A percentile compares a stretch with the other conserved stretches of the same genome.
These are phyloP conservation scores for Eupeodes luniger DNA, from an alignment of 2,888 invertebrate genomes.

Conservation along the genomic window DNA sequence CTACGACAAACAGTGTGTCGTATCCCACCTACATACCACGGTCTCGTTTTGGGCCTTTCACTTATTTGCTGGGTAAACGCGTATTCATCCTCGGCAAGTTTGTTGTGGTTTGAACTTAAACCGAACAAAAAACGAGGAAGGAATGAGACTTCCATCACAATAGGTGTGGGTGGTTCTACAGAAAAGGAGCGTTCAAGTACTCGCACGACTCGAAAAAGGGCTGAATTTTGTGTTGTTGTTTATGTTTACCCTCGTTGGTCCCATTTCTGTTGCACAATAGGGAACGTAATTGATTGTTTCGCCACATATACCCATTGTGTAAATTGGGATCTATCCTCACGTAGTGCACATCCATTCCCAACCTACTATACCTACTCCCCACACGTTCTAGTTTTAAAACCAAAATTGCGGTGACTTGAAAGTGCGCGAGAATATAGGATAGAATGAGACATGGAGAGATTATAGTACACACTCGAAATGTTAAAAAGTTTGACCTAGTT, in stretches of 20 bases:
- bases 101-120: too few species aligned
- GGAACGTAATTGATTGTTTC: slow-evolving; percentile 71
- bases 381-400: slow-evolving; percentile 6
- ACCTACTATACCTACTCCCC: background rate
- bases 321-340: slow-evolving; percentile 48
- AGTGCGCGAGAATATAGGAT: background rate
- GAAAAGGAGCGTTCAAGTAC: too few species aligned
- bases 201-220: slow-evolving; percentile 6
- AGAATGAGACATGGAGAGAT: slow-evolving; percentile 24
- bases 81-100: background rate
- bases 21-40: slow-evolving; percentile 31
- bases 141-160: background rate
- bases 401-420: slow-evolving; percentile 41
- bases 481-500: slow-evolving; percentile 68
- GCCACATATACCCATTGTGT: slow-evolving; percentile 56
- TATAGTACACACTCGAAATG: slow-evolving; percentile 66
- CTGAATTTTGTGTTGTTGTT: slow-evolving; percentile 6
- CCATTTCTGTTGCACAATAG: slow-evolving; percentile 60
- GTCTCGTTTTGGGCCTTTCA: slow-evolving; percentile 48
- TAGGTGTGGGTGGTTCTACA: background rate
- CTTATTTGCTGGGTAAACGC: slow-evolving; percentile 55
- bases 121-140: background rate
- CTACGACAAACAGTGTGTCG: background rate
- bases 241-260: background rate
- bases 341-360: too few species aligned